Evolutionary conservation across 2,797 vertebrate genomes (phyloP).

Genomic region (Galaxias olidus): DNA sequence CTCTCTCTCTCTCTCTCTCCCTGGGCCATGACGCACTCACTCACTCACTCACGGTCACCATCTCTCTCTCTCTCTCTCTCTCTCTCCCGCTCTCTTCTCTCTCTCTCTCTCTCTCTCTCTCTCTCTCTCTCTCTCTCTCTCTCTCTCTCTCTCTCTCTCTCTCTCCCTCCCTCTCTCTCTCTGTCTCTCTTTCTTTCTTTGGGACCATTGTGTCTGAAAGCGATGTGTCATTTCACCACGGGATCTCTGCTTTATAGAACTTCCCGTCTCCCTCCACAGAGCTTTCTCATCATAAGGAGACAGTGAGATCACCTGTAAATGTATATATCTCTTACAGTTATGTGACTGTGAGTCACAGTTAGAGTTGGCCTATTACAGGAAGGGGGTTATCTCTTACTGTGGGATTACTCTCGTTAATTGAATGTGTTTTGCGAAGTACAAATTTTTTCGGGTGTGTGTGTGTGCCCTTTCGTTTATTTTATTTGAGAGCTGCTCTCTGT

Average conservation of each 20-base stretch:
- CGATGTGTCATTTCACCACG: too few relatives aligned
- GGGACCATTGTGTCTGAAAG: too few relatives aligned
- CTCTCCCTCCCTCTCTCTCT: not conserved
- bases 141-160: not conserved
- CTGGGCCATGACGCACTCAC: too few relatives aligned
- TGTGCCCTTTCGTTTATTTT: not conserved
- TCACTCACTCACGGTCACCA: too few relatives aligned
- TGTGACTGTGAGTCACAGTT: not conserved
- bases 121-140: not conserved
- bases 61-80: too few relatives aligned
- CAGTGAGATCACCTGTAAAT: conserved; percentile 13
- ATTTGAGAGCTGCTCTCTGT: conserved; percentile 26
- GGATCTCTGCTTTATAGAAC: too few relatives aligned
- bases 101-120: conserved; percentile 2
- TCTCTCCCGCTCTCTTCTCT: conserved; percentile 18
- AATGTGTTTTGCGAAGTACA: not conserved
- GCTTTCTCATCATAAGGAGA: not conserved
- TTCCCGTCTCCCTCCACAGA: not conserved
- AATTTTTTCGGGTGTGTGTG: not conserved
- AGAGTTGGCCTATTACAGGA: not conserved
- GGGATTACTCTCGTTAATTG: conserved; percentile 1
- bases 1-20: too few relatives aligned
- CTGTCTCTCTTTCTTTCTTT: not conserved
- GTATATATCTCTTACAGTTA: not conserved
- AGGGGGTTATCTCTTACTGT: not conserved